Percentiles rank a stretch among this genome's conserved stretches.
phyloP scores from a whole-genome alignment of 2,113 vertebrate genomes.

The Sisor rabdophorus region DNA sequence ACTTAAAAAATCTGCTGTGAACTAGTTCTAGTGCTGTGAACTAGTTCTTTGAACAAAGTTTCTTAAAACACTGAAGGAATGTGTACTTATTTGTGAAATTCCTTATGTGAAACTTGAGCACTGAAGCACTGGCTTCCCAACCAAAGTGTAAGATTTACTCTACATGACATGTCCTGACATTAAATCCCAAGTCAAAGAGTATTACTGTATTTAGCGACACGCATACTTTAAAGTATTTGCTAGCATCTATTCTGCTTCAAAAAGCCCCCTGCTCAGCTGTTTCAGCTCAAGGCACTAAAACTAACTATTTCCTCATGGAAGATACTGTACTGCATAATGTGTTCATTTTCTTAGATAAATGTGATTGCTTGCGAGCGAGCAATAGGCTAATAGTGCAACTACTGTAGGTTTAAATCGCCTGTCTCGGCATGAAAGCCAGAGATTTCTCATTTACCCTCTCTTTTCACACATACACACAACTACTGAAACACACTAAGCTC shows the following conservation, averaged over 20 bases:
- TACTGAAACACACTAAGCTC: neutral
- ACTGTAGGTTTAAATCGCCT: slow-evolving; percentile 24
- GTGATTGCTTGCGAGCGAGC: slow-evolving; percentile 43
- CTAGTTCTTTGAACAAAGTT: neutral
- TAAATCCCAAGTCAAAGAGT: slow-evolving; percentile 22
- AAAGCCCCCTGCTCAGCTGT: slow-evolving; percentile 43
- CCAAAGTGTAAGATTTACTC: neutral
- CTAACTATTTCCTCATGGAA: slow-evolving; percentile 22
- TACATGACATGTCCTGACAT: slow-evolving; percentile 16
- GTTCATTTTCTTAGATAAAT: slow-evolving; percentile 16
- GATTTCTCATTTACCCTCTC: neutral
- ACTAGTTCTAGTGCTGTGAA: neutral
- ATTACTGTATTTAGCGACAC: neutral
- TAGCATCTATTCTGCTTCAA: neutral
- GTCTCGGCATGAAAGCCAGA: slow-evolving; percentile 1
- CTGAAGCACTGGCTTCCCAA: neutral
- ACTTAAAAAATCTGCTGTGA: neutral
- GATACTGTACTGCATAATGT: slow-evolving; percentile 41
- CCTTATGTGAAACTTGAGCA: slow-evolving; percentile 24
- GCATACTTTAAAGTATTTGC: neutral
- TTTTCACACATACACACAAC: slow-evolving; percentile 5
- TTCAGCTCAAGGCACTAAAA: neutral
- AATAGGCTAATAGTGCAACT: slow-evolving; percentile 37
- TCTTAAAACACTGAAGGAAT: slow-evolving; percentile 5
- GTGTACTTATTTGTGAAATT: slow-evolving; percentile 24